Evolutionary conservation across 2,113 vertebrate genomes (phyloP).

Genomic region (Mormyrus iriodes): DNA sequence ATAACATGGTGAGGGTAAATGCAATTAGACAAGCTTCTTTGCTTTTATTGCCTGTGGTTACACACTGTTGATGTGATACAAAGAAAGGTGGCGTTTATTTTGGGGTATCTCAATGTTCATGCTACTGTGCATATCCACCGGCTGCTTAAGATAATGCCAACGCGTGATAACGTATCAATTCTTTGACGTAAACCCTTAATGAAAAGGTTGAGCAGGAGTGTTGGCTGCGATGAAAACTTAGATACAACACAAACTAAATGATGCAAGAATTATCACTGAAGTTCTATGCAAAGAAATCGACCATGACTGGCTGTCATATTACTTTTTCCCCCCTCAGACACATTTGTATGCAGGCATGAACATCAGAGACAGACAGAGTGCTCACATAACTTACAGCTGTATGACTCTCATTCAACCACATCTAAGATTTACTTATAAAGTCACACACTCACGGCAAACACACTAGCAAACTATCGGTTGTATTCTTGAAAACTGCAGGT

Average conservation of each 20-base stretch:
- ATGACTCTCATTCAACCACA: background rate
- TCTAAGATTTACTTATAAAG: background rate
- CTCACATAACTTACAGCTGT: background rate
- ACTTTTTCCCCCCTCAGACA: background rate
- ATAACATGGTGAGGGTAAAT: constrained; percentile 43
- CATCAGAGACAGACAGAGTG: background rate
- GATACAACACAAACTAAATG: constrained; percentile 10
- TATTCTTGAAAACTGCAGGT: background rate
- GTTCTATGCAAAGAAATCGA: constrained; percentile 4
- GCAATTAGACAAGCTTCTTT: constrained; percentile 43
- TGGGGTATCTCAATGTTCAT: constrained; percentile 40
- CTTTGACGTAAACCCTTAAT: constrained; percentile 12
- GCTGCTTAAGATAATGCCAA: constrained; percentile 41
- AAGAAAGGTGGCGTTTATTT: constrained; percentile 48
- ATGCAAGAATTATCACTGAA: constrained; percentile 16
- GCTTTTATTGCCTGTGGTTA: constrained; percentile 44
- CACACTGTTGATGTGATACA: constrained; percentile 41
- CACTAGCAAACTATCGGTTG: background rate
- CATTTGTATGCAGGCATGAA: constrained; percentile 19
- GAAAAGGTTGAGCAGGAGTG: constrained; percentile 14
- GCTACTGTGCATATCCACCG: constrained; percentile 42
- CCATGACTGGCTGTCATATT: constrained; percentile 8
- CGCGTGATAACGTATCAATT: constrained; percentile 40
- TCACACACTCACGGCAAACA: background rate
- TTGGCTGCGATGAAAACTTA: constrained; percentile 1